Evolutionary conservation across 2,797 vertebrate species (phyloP), one percentile per base, ranked within the genome.

Genomic region (Anas flavirostris): DNA sequence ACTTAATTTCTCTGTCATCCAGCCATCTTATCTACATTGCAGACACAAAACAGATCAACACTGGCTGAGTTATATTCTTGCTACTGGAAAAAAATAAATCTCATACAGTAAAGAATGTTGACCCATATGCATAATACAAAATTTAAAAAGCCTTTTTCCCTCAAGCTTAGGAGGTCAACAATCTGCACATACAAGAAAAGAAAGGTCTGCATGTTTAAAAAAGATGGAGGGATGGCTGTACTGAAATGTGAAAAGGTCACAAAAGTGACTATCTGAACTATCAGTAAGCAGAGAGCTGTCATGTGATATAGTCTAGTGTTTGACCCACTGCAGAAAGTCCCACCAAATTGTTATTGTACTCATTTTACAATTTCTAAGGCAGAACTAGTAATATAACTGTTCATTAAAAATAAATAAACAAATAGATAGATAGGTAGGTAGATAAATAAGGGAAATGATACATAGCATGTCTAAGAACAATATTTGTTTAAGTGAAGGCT

Each of bases 1-100:
- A 76, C 35, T 87, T 91, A 67, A 55, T 85, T 88, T 91, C 48
- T 87, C 41, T 86, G 41, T 92, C 62, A 85, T 60, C 53, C 67
- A 75, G 76, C 46, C 52, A n/a, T 78, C 29, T 84, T 63, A 60
- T 37, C 35, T 82, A 13, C 59, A 52, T 37, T 91, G 23, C 64
- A 94, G 53, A 37, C 11, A 64, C 81, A 52, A 75, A 76, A 72
- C 41, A 82, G 29, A 43, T 66, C 1, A 1, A 62, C 37, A 48
- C 6, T 82, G 43, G 12, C 59, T 69, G 37, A 86, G 50, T 46
- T 64, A 39, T n/a, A 39, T 59, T 82, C 29, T 85, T 37, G 59
- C 31, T 80, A 4, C n/a, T 73, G 50, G 35, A 64, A 53, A 64
- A 50, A 50, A 50, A 25, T 23, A 48, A 48, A 23, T 74, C 43